Conservation (phyloP, 2,797 vertebrate genomes). For the Hylomyscus alleni region DNA sequence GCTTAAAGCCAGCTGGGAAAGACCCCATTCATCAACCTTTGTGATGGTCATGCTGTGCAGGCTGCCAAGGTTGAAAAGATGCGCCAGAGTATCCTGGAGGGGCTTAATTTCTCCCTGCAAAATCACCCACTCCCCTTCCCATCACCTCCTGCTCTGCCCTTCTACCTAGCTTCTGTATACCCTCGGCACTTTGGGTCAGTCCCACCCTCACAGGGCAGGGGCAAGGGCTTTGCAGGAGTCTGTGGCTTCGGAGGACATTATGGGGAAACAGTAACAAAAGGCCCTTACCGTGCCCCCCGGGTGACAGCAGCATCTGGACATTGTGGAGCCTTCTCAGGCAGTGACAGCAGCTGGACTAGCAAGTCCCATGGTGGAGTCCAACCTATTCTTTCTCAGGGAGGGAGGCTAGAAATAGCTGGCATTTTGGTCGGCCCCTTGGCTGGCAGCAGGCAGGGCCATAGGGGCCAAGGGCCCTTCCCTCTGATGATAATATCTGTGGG, state of each 20-base stretch:
- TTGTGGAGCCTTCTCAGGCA: conserved; percentile 91
- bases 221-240: conserved; percentile 93
- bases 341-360: conserved; percentile 91
- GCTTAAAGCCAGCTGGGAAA: no score
- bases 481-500: conserved; percentile 97
- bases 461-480: conserved; percentile 93
- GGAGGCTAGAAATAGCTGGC: conserved; percentile 97
- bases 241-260: conserved; percentile 92
- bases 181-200: conserved; percentile 93
- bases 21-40: no score
- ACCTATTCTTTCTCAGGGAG: conserved; percentile 95
- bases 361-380: conserved; percentile 93
- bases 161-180: conserved; percentile 94
- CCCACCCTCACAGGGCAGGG: conserved; percentile 93
- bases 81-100: conserved; percentile 97
- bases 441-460: conserved; percentile 93
- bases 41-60: conserved; percentile 89
- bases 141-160: conserved; percentile 95
- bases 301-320: conserved; percentile 90
- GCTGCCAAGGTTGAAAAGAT: conserved; percentile 97
- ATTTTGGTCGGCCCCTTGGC: conserved; percentile 98
- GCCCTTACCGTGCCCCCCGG: conserved; percentile 91
- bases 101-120: conserved; percentile 95
- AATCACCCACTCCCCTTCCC: conserved; percentile 94
- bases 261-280: conserved; percentile 91